Percentiles rank a stretch among this genome's conserved stretches.
phyloP scores from a whole-genome alignment of 2,113 vertebrate species.

The Nesoenas mayeri region DNA sequence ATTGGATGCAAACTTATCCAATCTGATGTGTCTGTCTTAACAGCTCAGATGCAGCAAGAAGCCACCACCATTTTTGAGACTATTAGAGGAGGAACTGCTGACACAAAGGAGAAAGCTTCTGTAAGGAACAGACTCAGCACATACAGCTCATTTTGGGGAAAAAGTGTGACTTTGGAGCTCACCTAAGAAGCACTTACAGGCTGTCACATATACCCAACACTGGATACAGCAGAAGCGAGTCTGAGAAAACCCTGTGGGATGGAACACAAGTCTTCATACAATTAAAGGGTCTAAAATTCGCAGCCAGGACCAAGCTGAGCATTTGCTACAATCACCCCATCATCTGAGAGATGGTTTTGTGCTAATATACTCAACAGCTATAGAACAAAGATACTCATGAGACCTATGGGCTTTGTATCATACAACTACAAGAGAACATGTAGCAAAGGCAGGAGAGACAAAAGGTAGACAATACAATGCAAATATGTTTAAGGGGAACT shows the following conservation, averaged over 20 bases:
- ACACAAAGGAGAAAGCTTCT: not conserved
- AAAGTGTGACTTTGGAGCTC: not conserved
- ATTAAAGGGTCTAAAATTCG: not conserved
- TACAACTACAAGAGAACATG: not conserved
- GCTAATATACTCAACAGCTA: not conserved
- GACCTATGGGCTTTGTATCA: fast-evolving
- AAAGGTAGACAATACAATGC: not conserved
- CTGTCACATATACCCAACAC: not conserved
- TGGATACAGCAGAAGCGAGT: not conserved
- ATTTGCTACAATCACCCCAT: not conserved
- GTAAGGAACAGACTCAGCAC: not conserved
- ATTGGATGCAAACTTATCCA: not conserved
- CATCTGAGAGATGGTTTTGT: not conserved
- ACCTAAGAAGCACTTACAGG: not conserved
- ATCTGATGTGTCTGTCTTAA: not conserved
- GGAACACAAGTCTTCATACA: not conserved
- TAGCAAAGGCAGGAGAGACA: not conserved
- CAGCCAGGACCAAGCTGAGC: not conserved
- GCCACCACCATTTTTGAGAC: not conserved
- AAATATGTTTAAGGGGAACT: not conserved
- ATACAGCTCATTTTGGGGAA: not conserved
- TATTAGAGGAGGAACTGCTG: not conserved
- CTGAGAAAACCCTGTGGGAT: not conserved
- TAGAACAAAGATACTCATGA: not conserved
- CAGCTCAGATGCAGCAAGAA: not conserved